These are phyloP conservation scores for Eristalinus aeneus DNA, from an alignment of 2,888 invertebrate species.

Conservation along the genomic window DNA sequence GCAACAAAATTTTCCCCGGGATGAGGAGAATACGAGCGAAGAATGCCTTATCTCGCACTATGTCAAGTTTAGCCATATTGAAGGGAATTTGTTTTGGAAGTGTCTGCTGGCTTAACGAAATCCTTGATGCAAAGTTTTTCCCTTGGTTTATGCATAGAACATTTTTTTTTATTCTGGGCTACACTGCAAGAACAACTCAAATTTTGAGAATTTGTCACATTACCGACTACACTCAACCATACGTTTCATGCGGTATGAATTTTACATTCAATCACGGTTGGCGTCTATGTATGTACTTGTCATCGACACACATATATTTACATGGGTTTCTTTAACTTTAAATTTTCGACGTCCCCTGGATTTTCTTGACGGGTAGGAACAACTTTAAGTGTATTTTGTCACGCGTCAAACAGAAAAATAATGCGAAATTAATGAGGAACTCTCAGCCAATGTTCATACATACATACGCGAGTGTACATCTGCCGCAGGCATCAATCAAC, in stretches of 20 bases:
- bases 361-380: neutral
- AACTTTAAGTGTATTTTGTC: slow-evolving; percentile 10
- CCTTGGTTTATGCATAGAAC: neutral
- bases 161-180: too few species aligned
- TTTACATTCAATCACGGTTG: too few species aligned
- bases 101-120: neutral
- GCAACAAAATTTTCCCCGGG: neutral
- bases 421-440: slow-evolving; percentile 36
- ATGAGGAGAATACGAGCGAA: neutral
- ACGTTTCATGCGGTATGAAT: too few species aligned
- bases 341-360: neutral
- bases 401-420: slow-evolving; percentile 7
- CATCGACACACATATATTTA: too few species aligned
- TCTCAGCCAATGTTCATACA: neutral
- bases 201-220: too few species aligned
- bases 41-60: neutral
- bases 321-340: neutral
- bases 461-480: slow-evolving; percentile 5
- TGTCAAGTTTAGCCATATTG: neutral
- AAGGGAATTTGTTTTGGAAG: neutral
- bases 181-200: too few species aligned
- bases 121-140: neutral
- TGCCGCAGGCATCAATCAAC: slow-evolving; percentile 43
- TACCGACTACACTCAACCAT: too few species aligned
- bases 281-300: too few species aligned